A percentile compares a stretch with the other conserved stretches of the same genome.
These are phyloP conservation scores for Anolis carolinensis DNA, from an alignment of 2,113 vertebrate species.

Conservation along the genomic window DNA sequence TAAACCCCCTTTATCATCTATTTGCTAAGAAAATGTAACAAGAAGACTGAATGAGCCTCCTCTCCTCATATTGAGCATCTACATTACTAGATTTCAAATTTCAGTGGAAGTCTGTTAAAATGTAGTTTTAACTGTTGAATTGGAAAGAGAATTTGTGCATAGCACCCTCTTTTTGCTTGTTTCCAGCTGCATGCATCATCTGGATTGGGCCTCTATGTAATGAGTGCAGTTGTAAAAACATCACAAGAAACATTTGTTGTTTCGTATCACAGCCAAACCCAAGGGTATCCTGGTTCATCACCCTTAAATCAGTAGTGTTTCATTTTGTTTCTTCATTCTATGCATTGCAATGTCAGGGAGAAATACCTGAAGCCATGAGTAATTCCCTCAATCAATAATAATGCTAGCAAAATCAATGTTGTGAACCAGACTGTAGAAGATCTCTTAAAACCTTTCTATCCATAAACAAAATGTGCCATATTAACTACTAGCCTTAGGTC, in stretches of 20 bases:
- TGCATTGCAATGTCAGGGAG: background rate
- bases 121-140: too few relatives aligned
- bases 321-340: background rate
- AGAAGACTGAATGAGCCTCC: background rate
- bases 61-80: background rate
- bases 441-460: background rate
- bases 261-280: background rate
- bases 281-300: background rate
- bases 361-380: constrained; percentile 18
- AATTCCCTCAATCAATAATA: constrained; percentile 27
- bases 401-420: background rate
- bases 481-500: background rate
- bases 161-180: background rate
- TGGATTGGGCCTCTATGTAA: background rate
- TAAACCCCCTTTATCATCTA: background rate
- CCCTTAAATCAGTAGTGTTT: background rate
- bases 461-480: constrained; percentile 4
- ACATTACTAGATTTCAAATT: background rate
- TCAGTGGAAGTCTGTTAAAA: background rate
- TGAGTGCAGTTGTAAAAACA: background rate
- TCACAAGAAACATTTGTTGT: background rate
- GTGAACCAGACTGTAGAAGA: background rate
- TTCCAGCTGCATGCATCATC: background rate
- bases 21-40: background rate
- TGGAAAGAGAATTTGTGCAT: background rate